These are phyloP conservation scores for Australoheros facetus DNA, from an alignment of 2,797 vertebrate genomes.

Conservation along the genomic window DNA sequence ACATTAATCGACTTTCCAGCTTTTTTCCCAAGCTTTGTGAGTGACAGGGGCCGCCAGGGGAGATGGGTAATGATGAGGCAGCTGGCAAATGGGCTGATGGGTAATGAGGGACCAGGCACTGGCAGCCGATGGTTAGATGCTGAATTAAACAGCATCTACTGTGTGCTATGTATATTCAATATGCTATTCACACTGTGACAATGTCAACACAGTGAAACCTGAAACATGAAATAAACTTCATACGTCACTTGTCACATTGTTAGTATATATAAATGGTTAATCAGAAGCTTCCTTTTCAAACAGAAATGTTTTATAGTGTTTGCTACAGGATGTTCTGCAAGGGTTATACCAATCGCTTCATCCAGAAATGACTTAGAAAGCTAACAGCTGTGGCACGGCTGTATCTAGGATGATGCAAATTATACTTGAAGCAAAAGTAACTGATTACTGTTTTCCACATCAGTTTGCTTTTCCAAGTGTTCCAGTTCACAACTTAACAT, in stretches of 20 bases:
- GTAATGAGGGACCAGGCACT: constrained; percentile 76
- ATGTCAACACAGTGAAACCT: constrained; percentile 42
- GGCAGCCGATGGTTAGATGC: constrained; percentile 70
- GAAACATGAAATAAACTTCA: constrained; percentile 38
- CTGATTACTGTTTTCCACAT: not conserved
- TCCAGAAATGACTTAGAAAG: not conserved
- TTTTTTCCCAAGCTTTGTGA: constrained; percentile 69
- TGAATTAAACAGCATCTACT: constrained; percentile 68
- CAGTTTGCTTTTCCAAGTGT: not conserved
- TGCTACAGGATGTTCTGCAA: not conserved
- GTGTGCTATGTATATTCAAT: constrained; percentile 57
- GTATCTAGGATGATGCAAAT: constrained; percentile 7
- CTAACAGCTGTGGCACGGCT: not conserved
- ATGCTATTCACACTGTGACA: constrained; percentile 50
- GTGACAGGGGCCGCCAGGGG: constrained; percentile 73
- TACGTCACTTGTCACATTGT: constrained; percentile 31
- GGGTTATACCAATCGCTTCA: constrained; percentile 13
- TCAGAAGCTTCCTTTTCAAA: constrained; percentile 24
- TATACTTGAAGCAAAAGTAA: not conserved
- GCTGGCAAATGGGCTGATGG: constrained; percentile 80
- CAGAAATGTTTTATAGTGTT: not conserved
- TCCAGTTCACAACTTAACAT: not conserved
- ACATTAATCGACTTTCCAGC: constrained; percentile 71
- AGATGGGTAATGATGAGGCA: constrained; percentile 81
- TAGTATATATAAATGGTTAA: constrained; percentile 22